Evolutionary conservation across 2,797 vertebrate genomes (phyloP).

Genomic region (Coendou prehensilis): DNA sequence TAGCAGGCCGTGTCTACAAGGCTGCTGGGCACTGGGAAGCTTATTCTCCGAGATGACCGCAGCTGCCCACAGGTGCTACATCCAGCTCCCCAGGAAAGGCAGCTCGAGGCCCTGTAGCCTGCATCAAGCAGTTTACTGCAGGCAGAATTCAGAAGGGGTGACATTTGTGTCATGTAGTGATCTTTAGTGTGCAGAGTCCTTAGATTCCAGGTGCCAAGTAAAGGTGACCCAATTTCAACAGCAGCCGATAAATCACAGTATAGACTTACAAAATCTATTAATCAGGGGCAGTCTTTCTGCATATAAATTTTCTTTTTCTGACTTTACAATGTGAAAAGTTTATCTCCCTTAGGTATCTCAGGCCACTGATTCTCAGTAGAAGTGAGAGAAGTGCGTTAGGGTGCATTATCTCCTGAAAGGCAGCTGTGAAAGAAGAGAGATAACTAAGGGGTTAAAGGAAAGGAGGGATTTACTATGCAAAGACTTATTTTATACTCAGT

Average conservation of each 20-base stretch:
- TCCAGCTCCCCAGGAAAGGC: background rate
- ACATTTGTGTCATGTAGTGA: background rate
- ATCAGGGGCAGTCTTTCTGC: background rate
- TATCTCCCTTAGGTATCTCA: conserved; percentile 9
- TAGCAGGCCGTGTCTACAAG: background rate
- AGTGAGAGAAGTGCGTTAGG: background rate
- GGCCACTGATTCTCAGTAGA: background rate
- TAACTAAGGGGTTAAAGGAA: background rate
- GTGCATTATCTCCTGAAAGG: background rate
- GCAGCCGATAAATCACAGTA: conserved; percentile 21
- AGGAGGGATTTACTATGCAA: background rate
- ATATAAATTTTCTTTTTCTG: background rate
- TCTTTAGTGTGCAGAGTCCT: background rate
- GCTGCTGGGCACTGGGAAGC: background rate
- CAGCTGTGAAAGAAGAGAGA: background rate
- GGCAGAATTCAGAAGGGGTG: background rate
- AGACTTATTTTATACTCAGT: background rate
- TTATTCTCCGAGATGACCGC: background rate
- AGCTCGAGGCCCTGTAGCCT: background rate
- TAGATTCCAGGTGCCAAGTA: background rate
- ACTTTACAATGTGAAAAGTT: background rate
- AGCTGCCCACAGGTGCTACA: background rate
- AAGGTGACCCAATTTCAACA: conserved; percentile 45
- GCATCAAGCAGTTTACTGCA: background rate
- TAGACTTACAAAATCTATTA: background rate